Percentiles rank a stretch among this genome's conserved stretches.
These are phyloP conservation scores for Drosophila simulans DNA, from an alignment of 1,140 invertebrate species.

Conservation along the genomic window DNA sequence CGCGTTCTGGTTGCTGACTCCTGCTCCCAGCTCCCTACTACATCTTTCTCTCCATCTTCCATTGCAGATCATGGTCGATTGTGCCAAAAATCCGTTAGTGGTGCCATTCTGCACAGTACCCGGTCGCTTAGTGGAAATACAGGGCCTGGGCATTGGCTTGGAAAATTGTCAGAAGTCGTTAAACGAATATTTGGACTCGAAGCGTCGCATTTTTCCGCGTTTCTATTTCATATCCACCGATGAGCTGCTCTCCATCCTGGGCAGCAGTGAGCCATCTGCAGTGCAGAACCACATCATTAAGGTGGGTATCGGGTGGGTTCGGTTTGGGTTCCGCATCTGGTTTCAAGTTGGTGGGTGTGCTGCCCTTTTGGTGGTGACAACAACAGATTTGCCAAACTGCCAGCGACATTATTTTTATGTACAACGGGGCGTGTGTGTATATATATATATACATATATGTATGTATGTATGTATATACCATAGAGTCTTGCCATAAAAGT, in stretches of 20 bases:
- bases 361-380: conserved; percentile 51
- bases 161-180: conserved; percentile 96
- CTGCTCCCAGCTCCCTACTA: conserved; percentile 7
- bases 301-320: conserved; percentile 84
- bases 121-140: conserved; percentile 91
- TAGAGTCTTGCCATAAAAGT: conserved; percentile 75
- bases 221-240: conserved; percentile 98
- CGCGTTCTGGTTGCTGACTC: conserved; percentile 11
- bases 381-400: conserved; percentile 79
- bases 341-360: conserved; percentile 9
- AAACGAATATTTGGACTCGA: conserved; percentile 94
- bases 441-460: not conserved
- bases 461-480: not conserved
- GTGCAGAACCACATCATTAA: conserved; percentile 97
- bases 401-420: conserved; percentile 80
- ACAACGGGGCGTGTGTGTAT: conserved; percentile 45
- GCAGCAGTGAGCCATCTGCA: conserved; percentile 90
- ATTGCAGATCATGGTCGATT: conserved; percentile 92
- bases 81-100: conserved; percentile 90
- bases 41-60: conserved; percentile 37
- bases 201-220: conserved; percentile 93
- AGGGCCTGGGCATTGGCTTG: conserved; percentile 89
- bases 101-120: conserved; percentile 90
- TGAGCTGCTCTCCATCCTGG: conserved; percentile 95
- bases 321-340: not conserved